Conservation (phyloP, 2,888 invertebrate species). For the Chrysotoxum bicinctum region DNA sequence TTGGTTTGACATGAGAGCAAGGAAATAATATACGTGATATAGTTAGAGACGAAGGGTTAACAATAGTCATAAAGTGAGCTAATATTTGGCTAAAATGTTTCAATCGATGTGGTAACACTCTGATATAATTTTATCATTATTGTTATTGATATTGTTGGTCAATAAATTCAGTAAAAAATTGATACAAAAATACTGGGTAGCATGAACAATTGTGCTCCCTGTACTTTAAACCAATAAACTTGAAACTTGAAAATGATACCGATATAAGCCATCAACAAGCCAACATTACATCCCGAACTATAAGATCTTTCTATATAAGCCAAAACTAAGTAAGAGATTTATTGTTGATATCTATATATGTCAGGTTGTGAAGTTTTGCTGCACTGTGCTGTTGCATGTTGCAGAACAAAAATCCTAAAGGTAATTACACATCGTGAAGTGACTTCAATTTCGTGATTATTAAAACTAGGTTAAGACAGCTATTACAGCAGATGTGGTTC, state of each 20-base stretch:
- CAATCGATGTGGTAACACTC: not conserved
- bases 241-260: too few relatives aligned
- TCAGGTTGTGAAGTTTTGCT: conserved; percentile 64
- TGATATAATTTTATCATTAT: too few relatives aligned
- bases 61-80: not conserved
- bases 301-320: not conserved
- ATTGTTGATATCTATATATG: conserved; percentile 52
- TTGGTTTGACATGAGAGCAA: conserved; percentile 2
- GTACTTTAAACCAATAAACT: too few relatives aligned
- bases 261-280: too few relatives aligned
- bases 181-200: too few relatives aligned
- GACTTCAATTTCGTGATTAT: conserved; percentile 77
- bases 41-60: not conserved
- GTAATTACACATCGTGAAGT: conserved; percentile 75
- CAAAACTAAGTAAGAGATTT: conserved; percentile 55
- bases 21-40: not conserved
- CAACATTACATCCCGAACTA: not conserved
- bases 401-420: conserved; percentile 73
- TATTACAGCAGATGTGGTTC: conserved; percentile 33
- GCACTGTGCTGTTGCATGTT: not conserved
- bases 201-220: too few relatives aligned
- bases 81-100: not conserved
- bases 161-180: too few relatives aligned
- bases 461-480: conserved; percentile 77
- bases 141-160: too few relatives aligned